Base-by-base conservation (phyloP, 1,140 invertebrate genomes). In the Aphelinus certus region DNA sequence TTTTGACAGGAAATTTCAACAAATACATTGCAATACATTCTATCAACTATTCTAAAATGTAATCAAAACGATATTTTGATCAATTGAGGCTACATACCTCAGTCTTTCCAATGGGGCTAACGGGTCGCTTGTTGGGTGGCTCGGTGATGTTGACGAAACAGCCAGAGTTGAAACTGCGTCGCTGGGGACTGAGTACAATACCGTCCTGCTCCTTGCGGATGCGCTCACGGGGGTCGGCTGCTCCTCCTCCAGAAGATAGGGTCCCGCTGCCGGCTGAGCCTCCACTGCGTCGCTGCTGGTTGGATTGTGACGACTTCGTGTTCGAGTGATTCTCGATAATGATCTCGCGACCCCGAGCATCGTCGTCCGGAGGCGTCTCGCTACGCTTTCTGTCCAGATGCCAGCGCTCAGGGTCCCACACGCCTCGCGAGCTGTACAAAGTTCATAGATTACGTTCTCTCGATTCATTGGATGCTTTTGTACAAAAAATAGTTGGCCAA, bases 141-240 rank as follows among this genome's bases (percentile, higher is more conserved):
- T 90, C 88, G 80, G 83, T 76, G 77, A 87, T 65, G 83, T 89
- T 89, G 47, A 93, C 92, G 75, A 91, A 93, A 86, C 95, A 96
- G 64, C 95, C 95, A 9, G 93, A 93, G 77, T 93, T 94, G 89
- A 96, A 96, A 83, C 92, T 94, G 57, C 92, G 90, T 5, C 95
- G 89, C 82, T 95, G 94, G 58, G 95, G 95, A 82, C 93, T 94
- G 66, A 96, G 85, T 61, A 95, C 92, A 76, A 96, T 95, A 26
- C 93, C 93, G 84, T 95, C 94, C 82, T 93, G 93, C 82, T 95
- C 95, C 81, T 94, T 94, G 60, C 94, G 93, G 61, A 96, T 89
- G 55, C 94, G 89, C 81, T 95, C 94, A 55, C 93, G 90, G 1
- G 94, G 94, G 86, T 95, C 93, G n/a, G 26, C 26, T 26, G 26